Percentiles rank a stretch among this genome's conserved stretches.
Evolutionary conservation across 30 jellyfish, hydroid and myxozoan species (phyloP).

Genomic region (Aurelia coerulea): DNA sequence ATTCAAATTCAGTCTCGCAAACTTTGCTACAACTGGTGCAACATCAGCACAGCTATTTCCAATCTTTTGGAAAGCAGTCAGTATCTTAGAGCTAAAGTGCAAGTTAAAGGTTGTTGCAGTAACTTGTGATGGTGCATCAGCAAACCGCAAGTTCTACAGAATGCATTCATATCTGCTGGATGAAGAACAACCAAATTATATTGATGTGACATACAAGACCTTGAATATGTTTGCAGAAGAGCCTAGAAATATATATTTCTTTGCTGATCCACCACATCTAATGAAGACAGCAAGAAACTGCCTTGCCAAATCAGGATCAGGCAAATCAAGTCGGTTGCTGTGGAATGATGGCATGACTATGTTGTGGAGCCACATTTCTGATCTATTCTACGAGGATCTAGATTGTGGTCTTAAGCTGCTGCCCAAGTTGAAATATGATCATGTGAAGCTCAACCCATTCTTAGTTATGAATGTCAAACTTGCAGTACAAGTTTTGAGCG

Average conservation of each 20-base stretch:
- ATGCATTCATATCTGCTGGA: constrained; percentile 23
- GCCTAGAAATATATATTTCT: constrained; percentile 7
- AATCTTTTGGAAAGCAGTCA: constrained; percentile 71
- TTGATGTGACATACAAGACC: constrained; percentile 60
- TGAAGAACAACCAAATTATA: constrained; percentile 35
- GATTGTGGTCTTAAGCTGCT: constrained; percentile 55
- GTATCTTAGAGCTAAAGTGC: constrained; percentile 41
- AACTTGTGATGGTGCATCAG: constrained; percentile 77
- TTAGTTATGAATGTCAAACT: constrained; percentile 51
- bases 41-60: constrained; percentile 72
- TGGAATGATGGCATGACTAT: constrained; percentile 22
- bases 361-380: constrained; percentile 58
- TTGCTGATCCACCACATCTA: constrained; percentile 31
- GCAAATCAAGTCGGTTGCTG: not conserved
- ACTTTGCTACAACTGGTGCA: constrained; percentile 73
- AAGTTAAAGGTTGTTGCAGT: constrained; percentile 44
- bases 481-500: constrained; percentile 55
- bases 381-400: constrained; percentile 41
- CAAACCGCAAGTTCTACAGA: constrained; percentile 38
- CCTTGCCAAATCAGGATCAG: constrained; percentile 11
- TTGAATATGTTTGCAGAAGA: constrained; percentile 43
- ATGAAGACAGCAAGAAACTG: constrained; percentile 38
- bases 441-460: constrained; percentile 27
- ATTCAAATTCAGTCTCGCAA: constrained; percentile 64
- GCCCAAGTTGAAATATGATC: constrained; percentile 47